A percentile compares a stretch with the other conserved stretches of the same genome.
Conservation (phyloP, 1,140 invertebrate species). For the Ooceraea biroi region DNA sequence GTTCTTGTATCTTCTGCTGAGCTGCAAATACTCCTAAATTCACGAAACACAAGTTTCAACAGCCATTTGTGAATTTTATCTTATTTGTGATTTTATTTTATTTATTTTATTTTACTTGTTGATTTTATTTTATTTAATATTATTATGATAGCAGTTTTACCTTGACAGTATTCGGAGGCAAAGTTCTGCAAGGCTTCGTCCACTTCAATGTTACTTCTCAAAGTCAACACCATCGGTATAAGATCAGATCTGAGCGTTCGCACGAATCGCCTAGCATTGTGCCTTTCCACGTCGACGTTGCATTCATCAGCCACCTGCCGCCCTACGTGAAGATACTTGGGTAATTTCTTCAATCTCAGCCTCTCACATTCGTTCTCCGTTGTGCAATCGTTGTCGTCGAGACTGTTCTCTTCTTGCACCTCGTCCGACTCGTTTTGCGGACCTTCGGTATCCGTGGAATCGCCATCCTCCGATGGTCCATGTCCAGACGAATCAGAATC, state of each 20-base stretch:
- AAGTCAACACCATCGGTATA: conserved; percentile 90
- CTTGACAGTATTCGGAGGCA: conserved; percentile 96
- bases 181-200: conserved; percentile 96
- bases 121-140: too few relatives aligned
- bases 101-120: too few relatives aligned
- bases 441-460: conserved; percentile 89
- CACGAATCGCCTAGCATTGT: conserved; percentile 92
- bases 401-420: conserved; percentile 85
- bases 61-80: too few relatives aligned
- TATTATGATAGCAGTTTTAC: conserved; percentile 80
- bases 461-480: conserved; percentile 82
- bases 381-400: conserved; percentile 82
- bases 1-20: conserved; percentile 83
- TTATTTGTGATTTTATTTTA: too few relatives aligned
- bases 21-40: conserved; percentile 83
- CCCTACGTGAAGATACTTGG: conserved; percentile 88
- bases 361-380: conserved; percentile 86
- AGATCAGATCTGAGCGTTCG: conserved; percentile 90
- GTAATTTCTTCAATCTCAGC: conserved; percentile 88
- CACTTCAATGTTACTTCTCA: conserved; percentile 93
- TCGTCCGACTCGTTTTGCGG: conserved; percentile 88
- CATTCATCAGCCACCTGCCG: conserved; percentile 88
- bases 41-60: too few relatives aligned
- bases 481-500: conserved; percentile 89
- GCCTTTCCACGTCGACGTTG: conserved; percentile 91